Percentiles rank a stretch among this genome's conserved stretches.
phyloP scores from a whole-genome alignment of 2,888 invertebrate species.

The Piscicola geometra region DNA sequence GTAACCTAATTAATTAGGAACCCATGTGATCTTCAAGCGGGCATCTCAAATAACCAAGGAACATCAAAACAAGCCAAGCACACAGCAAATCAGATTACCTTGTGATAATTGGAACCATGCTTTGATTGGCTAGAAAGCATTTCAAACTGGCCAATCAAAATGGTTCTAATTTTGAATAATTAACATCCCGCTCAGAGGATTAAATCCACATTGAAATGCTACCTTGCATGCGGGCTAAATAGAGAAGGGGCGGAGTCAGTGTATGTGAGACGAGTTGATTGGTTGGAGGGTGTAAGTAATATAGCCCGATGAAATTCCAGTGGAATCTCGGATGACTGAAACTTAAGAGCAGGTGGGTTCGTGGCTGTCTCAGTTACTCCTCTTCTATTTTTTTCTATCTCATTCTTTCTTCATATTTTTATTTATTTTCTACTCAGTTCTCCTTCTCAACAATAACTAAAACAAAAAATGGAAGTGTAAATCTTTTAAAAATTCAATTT shows the following conservation, averaged over 20 bases:
- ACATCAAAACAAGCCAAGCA: neutral
- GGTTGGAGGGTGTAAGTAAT: slow-evolving; percentile 5
- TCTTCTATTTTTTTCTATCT: neutral
- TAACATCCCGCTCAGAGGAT: neutral
- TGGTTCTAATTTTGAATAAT: neutral
- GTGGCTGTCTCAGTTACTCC: neutral
- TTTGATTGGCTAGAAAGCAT: neutral
- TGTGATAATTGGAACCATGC: neutral
- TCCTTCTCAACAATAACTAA: too few species aligned
- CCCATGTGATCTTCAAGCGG: too few species aligned
- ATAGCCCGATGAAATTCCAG: slow-evolving; percentile 7
- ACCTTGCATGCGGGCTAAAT: neutral
- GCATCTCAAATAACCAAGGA: too few species aligned
- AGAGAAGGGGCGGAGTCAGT: neutral
- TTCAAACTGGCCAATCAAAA: neutral
- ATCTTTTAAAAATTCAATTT: too few species aligned
- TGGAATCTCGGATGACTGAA: neutral
- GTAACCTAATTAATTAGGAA: too few species aligned
- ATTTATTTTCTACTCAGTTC: neutral
- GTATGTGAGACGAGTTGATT: neutral
- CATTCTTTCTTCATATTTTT: neutral
- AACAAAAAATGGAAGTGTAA: too few species aligned
- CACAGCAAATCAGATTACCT: neutral
- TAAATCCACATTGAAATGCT: neutral
- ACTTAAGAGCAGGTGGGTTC: slow-evolving; percentile 2